Base-by-base conservation (phyloP, 2,113 vertebrate genomes). In the Laticauda colubrina region DNA sequence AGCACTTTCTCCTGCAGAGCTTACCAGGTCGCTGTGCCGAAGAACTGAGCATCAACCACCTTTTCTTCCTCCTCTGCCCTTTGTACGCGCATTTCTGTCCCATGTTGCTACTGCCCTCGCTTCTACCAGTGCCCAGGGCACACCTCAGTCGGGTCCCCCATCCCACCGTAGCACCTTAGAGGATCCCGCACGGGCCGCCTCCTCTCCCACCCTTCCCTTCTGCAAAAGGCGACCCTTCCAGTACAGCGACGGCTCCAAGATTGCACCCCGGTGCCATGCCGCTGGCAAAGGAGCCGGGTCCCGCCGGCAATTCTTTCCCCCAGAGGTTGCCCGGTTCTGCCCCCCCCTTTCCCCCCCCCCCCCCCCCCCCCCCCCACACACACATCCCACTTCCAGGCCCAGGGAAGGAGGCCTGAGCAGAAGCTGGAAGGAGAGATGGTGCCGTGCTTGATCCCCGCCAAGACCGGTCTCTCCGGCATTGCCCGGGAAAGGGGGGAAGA, bases 391-490 rank as follows among this genome's bases (percentile, higher is more conserved):
- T 86, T 55, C 90, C 45, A 61, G 92, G 92, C 92, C 92, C 89
- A 12, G 53, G 85, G 34, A 20, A 24, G 69, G 43, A 56, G 91
- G 91, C 92, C 81, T 86, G 75, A 24, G 61, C 14, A 89, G 34
- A 39, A 48, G 64, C 51, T 34, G 69, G 6, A 24, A 34, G 56
- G 20, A 54, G 61, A 48, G 45, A 5, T 48, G 88, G 21, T 96
- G 96, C 96, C 97, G 96, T 96, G 97, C 93, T 57, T 18, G 26
- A 93, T 96, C 92, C 97, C 94, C 89, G 91, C 91, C 93, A 4
- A 64, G 81, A 55, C 75, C 69, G 90, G 91, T 95, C 91, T 94
- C 93, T 92, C 95, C 92, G 91, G 59, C 93, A 91, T 54, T 91
- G 92, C 89, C 95, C 91, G 94, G 85, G 85, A 61, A 92, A 91